Evolutionary conservation across 2,113 vertebrate genomes (phyloP), one percentile per base, ranked within the genome.

Genomic region (Rhea pennata): DNA sequence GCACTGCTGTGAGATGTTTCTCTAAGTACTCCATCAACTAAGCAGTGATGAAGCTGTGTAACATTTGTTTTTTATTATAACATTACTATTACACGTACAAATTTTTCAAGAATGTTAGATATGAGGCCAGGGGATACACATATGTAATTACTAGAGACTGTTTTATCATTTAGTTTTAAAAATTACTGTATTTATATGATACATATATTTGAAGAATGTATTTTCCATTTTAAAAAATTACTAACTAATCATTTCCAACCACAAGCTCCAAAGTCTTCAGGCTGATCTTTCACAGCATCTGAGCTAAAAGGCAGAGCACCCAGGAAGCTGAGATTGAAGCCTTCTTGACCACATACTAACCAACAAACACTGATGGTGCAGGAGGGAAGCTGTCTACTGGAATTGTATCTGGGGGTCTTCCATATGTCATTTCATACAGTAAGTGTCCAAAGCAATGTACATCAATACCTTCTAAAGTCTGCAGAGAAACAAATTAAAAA

Each of bases 401-500:
- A 67, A 99, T 95, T 0, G 95, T 94, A 93, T 99, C 99, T 4
- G 99, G 99, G 1, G 99, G 99, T 54, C 98, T 98, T 42, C 99
- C 99, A 0, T 99, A 99, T 1, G 98, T 99, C 99, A 99, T 99
- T 98, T 99, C 99, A 87, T 99, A 99, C 10, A 99, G 96, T 96
- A 99, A 98, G 93, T 99, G 98, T 72, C 99, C 99, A 84, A 99
- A 99, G 93, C 99, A 99, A 94, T 99, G 98, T 53, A 99, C 98
- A 11, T 99, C 99, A 69, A 99, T 97, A 94, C 98, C 98, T 96
- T 99, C 99, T 93, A 98, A 97, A 6, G 98, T 99, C 99, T 99
- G 97, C 12, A 58, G 87, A 85, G 58, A 51, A 88, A 89, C 40
- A 93, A 71, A 93, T 42, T 13, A 69, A 9, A 78, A 54, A 36